Conservation (phyloP, 2,888 invertebrate species). For the Harmothoe impar region DNA sequence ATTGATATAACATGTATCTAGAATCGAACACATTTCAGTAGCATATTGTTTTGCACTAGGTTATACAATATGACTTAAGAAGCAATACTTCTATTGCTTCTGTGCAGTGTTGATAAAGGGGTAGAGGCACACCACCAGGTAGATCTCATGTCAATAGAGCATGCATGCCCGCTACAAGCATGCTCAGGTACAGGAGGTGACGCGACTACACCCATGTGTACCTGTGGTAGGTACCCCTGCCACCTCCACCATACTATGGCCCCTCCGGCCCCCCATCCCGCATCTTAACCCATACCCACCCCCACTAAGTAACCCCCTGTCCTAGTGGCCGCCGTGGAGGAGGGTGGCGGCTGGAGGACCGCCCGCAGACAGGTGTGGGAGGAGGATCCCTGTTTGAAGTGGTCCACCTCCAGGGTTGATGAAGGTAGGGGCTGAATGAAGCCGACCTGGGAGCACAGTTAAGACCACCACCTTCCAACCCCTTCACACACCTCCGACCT, state of each 20-base stretch:
- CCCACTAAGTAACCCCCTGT: background rate
- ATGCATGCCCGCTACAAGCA: no score
- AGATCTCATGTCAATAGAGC: no score
- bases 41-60: no score
- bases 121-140: no score
- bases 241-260: background rate
- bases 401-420: background rate
- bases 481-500: constrained; percentile 5
- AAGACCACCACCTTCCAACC: background rate
- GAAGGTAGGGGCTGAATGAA: constrained; percentile 1
- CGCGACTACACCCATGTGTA: no score
- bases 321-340: background rate
- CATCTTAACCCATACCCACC: background rate
- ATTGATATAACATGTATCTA: no score
- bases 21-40: no score
- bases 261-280: background rate
- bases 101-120: no score
- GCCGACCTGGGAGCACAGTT: constrained; percentile 28
- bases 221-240: no score
- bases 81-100: no score
- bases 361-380: background rate
- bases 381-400: background rate
- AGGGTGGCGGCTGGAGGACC: background rate
- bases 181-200: no score
- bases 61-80: no score